Conservation (phyloP, 1,140 invertebrate genomes). For the Samia ricini region DNA sequence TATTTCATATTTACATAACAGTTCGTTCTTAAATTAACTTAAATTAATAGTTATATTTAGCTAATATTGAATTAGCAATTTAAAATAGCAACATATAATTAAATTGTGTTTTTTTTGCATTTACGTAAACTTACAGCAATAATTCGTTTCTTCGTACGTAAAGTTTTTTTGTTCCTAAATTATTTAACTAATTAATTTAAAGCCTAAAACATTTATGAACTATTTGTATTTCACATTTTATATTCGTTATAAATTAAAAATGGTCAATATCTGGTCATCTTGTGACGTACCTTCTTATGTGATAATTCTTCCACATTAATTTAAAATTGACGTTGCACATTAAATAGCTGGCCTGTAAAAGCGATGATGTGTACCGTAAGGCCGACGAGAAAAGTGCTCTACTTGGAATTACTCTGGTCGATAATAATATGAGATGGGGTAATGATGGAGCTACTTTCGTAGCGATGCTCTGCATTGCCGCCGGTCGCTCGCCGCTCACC, state of each 20-base stretch:
- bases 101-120: not conserved
- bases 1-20: not conserved
- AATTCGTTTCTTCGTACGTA: slow-evolving; percentile 60
- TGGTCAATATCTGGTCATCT: slow-evolving; percentile 32
- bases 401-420: slow-evolving; percentile 27
- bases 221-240: slow-evolving; percentile 26
- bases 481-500: slow-evolving; percentile 84
- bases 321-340: slow-evolving; percentile 10
- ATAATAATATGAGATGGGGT: slow-evolving; percentile 24
- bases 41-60: not conserved
- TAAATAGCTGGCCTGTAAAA: slow-evolving; percentile 15
- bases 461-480: slow-evolving; percentile 84
- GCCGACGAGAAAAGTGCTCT: slow-evolving; percentile 26
- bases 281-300: slow-evolving; percentile 25
- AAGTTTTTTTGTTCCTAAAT: slow-evolving; percentile 17
- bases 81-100: not conserved
- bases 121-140: slow-evolving; percentile 32
- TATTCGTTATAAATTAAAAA: slow-evolving; percentile 23
- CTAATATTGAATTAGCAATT: not conserved
- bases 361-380: slow-evolving; percentile 9
- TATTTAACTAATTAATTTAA: slow-evolving; percentile 18
- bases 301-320: slow-evolving; percentile 20
- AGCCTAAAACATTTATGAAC: not conserved
- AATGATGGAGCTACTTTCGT: slow-evolving; percentile 57
- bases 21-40: not conserved